Percentiles rank a stretch among this genome's conserved stretches.
Conservation (phyloP, 2,888 invertebrate species). For the Philereme transversata region DNA sequence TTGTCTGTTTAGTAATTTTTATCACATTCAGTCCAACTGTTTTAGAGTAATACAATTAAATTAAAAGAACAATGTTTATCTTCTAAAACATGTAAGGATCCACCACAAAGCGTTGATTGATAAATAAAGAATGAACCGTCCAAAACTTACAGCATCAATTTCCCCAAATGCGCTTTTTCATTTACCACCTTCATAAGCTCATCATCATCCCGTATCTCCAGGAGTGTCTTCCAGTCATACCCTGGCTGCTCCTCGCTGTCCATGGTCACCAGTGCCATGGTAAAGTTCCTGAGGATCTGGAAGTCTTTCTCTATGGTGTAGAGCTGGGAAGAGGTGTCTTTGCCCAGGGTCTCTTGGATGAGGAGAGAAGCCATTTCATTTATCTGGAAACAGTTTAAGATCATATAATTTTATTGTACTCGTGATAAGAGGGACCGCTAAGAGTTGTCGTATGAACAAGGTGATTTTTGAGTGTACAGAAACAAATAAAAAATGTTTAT, state of each 20-base stretch:
- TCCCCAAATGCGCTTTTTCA: conserved; percentile 58
- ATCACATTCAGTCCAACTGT: no score
- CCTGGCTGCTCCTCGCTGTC: conserved; percentile 41
- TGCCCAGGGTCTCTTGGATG: conserved; percentile 74
- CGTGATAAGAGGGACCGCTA: no score
- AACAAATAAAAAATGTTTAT: no score
- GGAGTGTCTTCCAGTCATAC: conserved; percentile 57
- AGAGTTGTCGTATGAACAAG: no score
- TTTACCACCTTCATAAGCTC: conserved; percentile 56
- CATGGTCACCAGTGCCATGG: conserved; percentile 48
- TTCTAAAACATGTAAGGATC: no score
- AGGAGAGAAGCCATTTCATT: conserved; percentile 74
- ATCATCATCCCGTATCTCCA: conserved; percentile 54
- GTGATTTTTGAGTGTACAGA: no score
- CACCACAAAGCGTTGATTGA: background rate
- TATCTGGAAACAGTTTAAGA: conserved; percentile 54
- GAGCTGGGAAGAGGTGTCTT: conserved; percentile 63
- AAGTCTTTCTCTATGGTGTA: conserved; percentile 68
- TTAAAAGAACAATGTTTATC: no score
- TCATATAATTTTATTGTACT: no score
- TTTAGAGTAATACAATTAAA: no score
- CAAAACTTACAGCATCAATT: conserved; percentile 69
- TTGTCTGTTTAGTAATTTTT: no score
- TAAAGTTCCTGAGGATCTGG: conserved; percentile 62
- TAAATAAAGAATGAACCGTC: background rate